These are phyloP conservation scores for Mus minutoides DNA, from an alignment of 2,797 vertebrate species.

Conservation along the genomic window DNA sequence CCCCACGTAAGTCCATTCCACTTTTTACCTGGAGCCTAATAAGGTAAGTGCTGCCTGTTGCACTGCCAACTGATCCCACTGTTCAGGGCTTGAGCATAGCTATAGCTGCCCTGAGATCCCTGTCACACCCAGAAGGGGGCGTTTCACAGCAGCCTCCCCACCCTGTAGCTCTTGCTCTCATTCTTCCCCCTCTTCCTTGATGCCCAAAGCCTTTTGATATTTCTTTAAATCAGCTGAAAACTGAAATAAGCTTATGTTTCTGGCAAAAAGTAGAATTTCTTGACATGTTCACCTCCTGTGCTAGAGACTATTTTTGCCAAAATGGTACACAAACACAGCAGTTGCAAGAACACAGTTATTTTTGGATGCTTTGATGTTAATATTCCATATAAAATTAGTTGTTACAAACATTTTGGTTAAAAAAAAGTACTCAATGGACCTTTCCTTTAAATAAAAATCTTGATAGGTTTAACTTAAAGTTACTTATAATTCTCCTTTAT, in stretches of 20 bases:
- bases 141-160: neutral
- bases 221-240: slow-evolving; percentile 5
- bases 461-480: slow-evolving; percentile 39
- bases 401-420: neutral
- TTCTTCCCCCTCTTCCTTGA: neutral
- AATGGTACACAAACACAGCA: neutral
- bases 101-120: neutral
- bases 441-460: slow-evolving; percentile 16
- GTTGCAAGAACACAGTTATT: slow-evolving; percentile 16
- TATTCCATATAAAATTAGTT: slow-evolving; percentile 56
- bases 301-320: slow-evolving; percentile 14
- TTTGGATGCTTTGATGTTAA: slow-evolving; percentile 3
- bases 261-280: neutral
- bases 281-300: neutral
- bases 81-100: neutral
- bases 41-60: neutral
- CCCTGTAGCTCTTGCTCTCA: no score
- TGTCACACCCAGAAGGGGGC: neutral
- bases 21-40: neutral
- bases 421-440: neutral
- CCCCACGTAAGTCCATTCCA: no score
- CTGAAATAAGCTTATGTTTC: neutral
- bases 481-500: slow-evolving; percentile 58
- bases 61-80: neutral
- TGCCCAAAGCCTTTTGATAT: neutral